Percentiles rank a stretch among this genome's conserved stretches.
Conservation (phyloP, 1,140 invertebrate species). For the Helicoverpa armigera region DNA sequence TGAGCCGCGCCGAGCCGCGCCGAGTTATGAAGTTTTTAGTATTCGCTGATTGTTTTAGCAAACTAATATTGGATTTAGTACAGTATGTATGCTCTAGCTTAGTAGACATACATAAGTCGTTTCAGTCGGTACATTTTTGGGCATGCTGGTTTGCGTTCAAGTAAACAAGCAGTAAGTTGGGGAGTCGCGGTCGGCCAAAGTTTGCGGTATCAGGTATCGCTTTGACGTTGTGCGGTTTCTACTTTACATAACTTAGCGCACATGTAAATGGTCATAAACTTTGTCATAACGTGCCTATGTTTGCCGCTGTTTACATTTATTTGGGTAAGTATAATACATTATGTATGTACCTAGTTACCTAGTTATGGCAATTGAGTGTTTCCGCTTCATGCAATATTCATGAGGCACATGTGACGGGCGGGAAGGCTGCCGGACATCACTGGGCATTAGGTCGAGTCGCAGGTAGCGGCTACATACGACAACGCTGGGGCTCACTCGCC, state of each 20-base stretch:
- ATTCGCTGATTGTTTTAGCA: too few relatives aligned
- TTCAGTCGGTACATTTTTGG: too few relatives aligned
- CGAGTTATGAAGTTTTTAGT: too few relatives aligned
- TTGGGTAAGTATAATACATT: neutral
- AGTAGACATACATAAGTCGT: too few relatives aligned
- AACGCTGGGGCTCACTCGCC: neutral
- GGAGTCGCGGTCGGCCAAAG: too few relatives aligned
- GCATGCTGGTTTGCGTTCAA: too few relatives aligned
- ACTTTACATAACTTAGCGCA: neutral
- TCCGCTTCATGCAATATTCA: constrained; percentile 18
- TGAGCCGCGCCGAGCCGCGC: too few relatives aligned
- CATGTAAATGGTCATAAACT: neutral
- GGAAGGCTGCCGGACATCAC: neutral
- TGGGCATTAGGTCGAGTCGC: neutral
- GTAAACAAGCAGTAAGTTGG: too few relatives aligned
- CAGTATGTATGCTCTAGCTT: too few relatives aligned
- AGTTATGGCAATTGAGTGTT: constrained; percentile 6
- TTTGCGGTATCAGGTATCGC: too few relatives aligned
- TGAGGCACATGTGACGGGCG: neutral
- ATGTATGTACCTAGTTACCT: constrained; percentile 9
- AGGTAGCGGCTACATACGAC: neutral
- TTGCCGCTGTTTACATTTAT: neutral
- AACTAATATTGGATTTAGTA: too few relatives aligned
- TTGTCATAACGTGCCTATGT: neutral
- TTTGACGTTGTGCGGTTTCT: neutral